Base-by-base conservation (phyloP, 1,140 invertebrate species). In the Anastatus disparis region DNA sequence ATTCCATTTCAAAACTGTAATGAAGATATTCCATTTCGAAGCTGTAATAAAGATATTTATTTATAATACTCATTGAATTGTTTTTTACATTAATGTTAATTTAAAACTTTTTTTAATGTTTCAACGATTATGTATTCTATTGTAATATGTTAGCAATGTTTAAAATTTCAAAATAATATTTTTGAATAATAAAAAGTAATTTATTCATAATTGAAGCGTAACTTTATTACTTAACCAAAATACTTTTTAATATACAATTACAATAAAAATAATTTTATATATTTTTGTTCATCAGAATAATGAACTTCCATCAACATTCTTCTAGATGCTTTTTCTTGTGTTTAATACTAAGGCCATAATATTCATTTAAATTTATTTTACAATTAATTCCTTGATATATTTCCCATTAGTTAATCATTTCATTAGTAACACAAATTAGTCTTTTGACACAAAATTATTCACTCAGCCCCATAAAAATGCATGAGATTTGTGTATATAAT, bases 211-310 rank as follows among this genome's bases (percentile, higher is more conserved):
- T n/a, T n/a, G 35, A 50, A 50, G 27, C 15, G 27, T 42, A 42
- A 50, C 50, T 46, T 52, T 64, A 64, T 53, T 40, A 52, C 53
- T 52, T 63, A 2, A 20, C 27, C 26, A 50, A 50, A n/a, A 24
- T 35, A 26, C 17, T 35, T 20, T 9, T 35, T n/a, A 31, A 13
- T 24, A 17, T 63, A 50, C 12, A n/a, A n/a, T n/a, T n/a, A n/a
- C n/a, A 48, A 53, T 65, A 13, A n/a, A 35, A 63, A 50, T 50
- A 15, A 3, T 50, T 20, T 29, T 64, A 74, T 7, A 12, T 62
- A 6, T 29, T 46, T 44, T 1, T 29, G 17, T 62, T 40, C 10
- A 8, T 40, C 22, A 12, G 22, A 38, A 58, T 31, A 40, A 38
- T 24, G 22, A 22, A 12, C 24, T 62, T 61, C 29, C n/a, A 50